phyloP scores from a whole-genome alignment of 2,888 invertebrate species.

The Melanostoma scalare region DNA sequence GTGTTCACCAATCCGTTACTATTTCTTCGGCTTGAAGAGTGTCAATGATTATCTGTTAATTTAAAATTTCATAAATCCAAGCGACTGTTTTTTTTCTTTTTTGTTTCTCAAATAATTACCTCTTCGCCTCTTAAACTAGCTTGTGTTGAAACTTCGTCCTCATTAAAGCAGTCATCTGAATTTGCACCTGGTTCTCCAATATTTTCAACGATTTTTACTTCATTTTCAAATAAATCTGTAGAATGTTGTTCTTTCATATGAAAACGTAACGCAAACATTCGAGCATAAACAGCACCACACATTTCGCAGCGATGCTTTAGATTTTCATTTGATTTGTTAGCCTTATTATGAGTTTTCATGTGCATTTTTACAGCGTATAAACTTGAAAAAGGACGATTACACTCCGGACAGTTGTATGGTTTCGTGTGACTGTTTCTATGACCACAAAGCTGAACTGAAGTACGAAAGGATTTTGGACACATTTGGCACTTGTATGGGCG shows the following conservation, averaged over 20 bases:
- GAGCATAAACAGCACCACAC: constrained; percentile 90
- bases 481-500: constrained; percentile 89
- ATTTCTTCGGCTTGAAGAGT: constrained; percentile 80
- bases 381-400: constrained; percentile 90
- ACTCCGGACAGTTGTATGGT: constrained; percentile 89
- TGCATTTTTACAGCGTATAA: constrained; percentile 90
- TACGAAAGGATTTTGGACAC: constrained; percentile 91
- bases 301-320: constrained; percentile 87
- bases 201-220: constrained; percentile 26
- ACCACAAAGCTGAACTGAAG: constrained; percentile 89
- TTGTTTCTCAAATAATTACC: constrained; percentile 63
- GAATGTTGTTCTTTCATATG: constrained; percentile 87
- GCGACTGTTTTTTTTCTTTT: not conserved
- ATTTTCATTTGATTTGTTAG: constrained; percentile 83
- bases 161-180: constrained; percentile 69
- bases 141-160: constrained; percentile 77
- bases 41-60: constrained; percentile 78
- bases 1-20: constrained; percentile 79
- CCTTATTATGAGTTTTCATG: constrained; percentile 88
- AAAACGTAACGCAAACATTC: constrained; percentile 88
- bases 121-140: constrained; percentile 78
- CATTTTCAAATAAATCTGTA: constrained; percentile 67
- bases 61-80: constrained; percentile 1
- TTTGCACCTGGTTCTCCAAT: constrained; percentile 9
- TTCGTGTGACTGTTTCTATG: constrained; percentile 92